These are phyloP conservation scores for Patella depressa DNA, from an alignment of 2,888 invertebrate genomes.

Conservation along the genomic window DNA sequence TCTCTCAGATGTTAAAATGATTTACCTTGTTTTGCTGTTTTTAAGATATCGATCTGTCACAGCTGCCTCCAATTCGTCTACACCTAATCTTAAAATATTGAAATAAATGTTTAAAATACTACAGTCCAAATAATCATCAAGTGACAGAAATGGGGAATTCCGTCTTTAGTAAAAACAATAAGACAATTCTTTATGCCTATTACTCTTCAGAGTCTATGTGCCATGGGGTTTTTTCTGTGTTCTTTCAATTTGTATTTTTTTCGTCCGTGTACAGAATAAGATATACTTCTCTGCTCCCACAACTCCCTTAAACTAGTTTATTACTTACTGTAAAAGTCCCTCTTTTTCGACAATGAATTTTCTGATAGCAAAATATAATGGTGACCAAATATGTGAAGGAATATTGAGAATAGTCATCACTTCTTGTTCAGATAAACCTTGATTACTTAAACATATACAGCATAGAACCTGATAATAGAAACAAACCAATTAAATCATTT, in stretches of 20 bases:
- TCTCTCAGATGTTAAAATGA: background rate
- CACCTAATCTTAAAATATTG: background rate
- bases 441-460: constrained; percentile 20
- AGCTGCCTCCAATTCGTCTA: background rate
- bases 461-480: background rate
- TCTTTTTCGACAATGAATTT: constrained; percentile 50
- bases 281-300: too few species aligned
- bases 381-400: constrained; percentile 60
- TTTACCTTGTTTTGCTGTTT: background rate
- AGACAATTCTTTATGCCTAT: too few species aligned
- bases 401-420: constrained; percentile 51
- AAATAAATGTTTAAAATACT: too few species aligned
- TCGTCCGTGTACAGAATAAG: too few species aligned
- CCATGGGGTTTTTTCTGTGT: too few species aligned
- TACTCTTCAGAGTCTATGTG: too few species aligned
- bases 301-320: too few species aligned
- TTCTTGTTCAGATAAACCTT: constrained; percentile 57
- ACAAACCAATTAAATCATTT: background rate
- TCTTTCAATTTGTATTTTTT: too few species aligned
- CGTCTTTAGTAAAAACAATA: too few species aligned
- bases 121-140: too few species aligned
- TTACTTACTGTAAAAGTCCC: constrained; percentile 38
- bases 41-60: background rate
- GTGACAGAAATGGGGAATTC: too few species aligned
- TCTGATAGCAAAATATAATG: constrained; percentile 61